Evolutionary conservation across 2,797 vertebrate species (phyloP).

Genomic region (Spatula versicolor): DNA sequence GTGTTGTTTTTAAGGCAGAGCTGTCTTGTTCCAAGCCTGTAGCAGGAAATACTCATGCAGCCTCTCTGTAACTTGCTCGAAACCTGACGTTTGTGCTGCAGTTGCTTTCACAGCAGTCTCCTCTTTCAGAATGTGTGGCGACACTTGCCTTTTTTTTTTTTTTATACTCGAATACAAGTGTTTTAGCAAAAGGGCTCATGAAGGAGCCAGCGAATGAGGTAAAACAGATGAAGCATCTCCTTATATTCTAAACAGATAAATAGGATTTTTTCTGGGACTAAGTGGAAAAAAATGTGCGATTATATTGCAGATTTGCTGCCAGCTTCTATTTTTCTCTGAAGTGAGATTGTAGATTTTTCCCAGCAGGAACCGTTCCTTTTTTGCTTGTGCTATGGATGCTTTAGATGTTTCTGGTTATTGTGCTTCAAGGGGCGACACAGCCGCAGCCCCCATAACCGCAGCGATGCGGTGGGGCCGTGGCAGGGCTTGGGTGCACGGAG

Average conservation of each 20-base stretch:
- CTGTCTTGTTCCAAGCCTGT: background rate
- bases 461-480: background rate
- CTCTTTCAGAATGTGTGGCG: background rate
- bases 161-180: background rate
- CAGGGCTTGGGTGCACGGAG: rapidly evolving
- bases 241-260: background rate
- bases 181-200: background rate
- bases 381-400: background rate
- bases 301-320: background rate
- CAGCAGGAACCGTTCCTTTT: background rate
- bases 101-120: constrained; percentile 37
- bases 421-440: background rate
- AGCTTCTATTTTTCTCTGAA: background rate
- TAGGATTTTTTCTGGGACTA: background rate
- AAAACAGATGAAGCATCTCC: background rate
- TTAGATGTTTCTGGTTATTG: background rate
- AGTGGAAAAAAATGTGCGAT: background rate
- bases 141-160: background rate
- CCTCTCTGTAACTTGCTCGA: background rate
- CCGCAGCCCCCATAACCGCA: background rate
- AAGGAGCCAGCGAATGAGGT: background rate
- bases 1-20: constrained; percentile 15
- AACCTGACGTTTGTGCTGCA: background rate
- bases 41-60: background rate
- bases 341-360: background rate